A percentile compares a stretch with the other conserved stretches of the same genome.
Evolutionary conservation across 1,140 invertebrate species (phyloP).

Genomic region (Proales similis): DNA sequence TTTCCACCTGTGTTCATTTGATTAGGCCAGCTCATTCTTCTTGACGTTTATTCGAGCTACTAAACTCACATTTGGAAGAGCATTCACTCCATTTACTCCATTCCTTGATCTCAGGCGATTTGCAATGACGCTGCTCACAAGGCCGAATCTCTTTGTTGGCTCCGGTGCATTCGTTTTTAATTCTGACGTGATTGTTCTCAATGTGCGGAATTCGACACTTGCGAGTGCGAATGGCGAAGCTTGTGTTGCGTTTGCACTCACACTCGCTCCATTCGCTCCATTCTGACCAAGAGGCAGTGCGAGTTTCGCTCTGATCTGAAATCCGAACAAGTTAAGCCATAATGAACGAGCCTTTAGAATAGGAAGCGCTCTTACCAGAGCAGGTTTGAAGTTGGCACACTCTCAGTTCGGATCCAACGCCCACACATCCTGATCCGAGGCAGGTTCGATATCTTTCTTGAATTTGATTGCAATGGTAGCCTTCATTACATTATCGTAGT

Average conservation of each 20-base stretch:
- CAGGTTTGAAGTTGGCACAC: too few relatives aligned
- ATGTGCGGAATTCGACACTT: background rate
- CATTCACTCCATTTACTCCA: slow-evolving; percentile 27
- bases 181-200: background rate
- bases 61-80: slow-evolving; percentile 26
- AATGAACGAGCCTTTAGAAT: too few relatives aligned
- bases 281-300: background rate
- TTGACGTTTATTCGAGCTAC: too few relatives aligned
- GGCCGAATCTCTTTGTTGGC: background rate
- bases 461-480: too few relatives aligned
- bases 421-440: background rate
- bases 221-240: background rate
- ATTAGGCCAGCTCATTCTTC: too few relatives aligned
- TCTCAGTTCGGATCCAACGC: slow-evolving; percentile 14
- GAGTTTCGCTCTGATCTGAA: background rate
- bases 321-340: too few relatives aligned
- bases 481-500: slow-evolving; percentile 5
- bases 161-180: slow-evolving; percentile 7
- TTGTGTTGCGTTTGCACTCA: background rate
- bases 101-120: background rate
- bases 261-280: background rate
- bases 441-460: slow-evolving; percentile 2
- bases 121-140: background rate
- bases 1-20: too few relatives aligned
- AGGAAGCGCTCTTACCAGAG: too few relatives aligned